Percentiles rank a stretch among this genome's conserved stretches.
phyloP scores from a whole-genome alignment of 1,140 invertebrate genomes.

The Psilanteris sp. region DNA sequence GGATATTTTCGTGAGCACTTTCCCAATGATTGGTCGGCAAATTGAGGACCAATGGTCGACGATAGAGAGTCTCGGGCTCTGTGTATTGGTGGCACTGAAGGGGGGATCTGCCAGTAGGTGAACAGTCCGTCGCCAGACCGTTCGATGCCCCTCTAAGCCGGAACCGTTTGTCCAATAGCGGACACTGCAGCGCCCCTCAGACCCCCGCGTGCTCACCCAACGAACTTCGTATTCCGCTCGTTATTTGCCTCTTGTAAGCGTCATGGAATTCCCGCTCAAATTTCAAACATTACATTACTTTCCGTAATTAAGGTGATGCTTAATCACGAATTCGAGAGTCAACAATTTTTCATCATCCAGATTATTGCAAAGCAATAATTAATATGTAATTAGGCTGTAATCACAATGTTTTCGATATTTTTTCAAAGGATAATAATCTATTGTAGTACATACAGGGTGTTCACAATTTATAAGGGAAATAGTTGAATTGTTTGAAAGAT shows the following conservation, averaged over 20 bases:
- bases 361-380: too few species aligned
- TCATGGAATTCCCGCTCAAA: conserved; percentile 50
- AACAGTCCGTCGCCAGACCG: conserved; percentile 51
- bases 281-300: too few species aligned
- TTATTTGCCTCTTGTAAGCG: conserved; percentile 48
- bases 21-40: conserved; percentile 86
- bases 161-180: conserved; percentile 47
- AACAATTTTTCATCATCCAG: too few species aligned
- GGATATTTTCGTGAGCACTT: conserved; percentile 85
- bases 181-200: conserved; percentile 44
- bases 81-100: conserved; percentile 82
- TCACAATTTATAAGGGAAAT: too few species aligned
- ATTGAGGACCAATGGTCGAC: conserved; percentile 85
- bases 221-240: conserved; percentile 50
- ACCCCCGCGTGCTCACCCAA: conserved; percentile 22
- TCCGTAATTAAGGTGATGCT: too few species aligned
- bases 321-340: too few species aligned
- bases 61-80: conserved; percentile 80
- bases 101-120: conserved; percentile 80
- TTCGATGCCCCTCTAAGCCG: conserved; percentile 51
- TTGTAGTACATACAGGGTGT: too few species aligned
- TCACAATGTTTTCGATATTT: too few species aligned
- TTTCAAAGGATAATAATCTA: too few species aligned
- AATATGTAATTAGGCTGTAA: too few species aligned
- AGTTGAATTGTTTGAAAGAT: too few species aligned